These are phyloP conservation scores for Rhinogobius similis DNA, from an alignment of 2,113 vertebrate genomes.

Conservation along the genomic window DNA sequence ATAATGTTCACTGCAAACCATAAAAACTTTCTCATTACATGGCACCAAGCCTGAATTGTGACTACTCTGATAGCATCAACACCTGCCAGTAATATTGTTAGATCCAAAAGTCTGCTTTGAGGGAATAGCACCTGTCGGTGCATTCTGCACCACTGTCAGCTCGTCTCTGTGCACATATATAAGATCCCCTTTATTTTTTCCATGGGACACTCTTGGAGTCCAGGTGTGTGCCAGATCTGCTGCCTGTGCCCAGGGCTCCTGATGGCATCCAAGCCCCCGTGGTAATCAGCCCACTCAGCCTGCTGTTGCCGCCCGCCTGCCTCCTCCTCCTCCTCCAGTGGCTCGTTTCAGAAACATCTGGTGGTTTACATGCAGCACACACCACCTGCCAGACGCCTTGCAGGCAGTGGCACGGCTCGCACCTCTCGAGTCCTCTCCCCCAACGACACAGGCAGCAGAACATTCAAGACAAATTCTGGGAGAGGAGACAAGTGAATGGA, in stretches of 20 bases:
- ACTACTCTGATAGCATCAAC: conserved; percentile 68
- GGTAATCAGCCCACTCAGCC: conserved; percentile 79
- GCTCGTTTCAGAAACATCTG: conserved; percentile 79
- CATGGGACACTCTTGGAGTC: conserved; percentile 71
- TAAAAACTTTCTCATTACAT: conserved; percentile 56
- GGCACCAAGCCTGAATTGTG: conserved; percentile 68
- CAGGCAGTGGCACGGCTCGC: conserved; percentile 65
- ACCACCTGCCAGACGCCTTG: conserved; percentile 76
- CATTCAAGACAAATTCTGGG: conserved; percentile 36
- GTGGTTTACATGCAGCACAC: conserved; percentile 79
- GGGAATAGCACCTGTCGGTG: conserved; percentile 75
- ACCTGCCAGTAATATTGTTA: conserved; percentile 74
- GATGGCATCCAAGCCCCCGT: conserved; percentile 77
- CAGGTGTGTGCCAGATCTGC: conserved; percentile 77
- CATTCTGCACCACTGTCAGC: conserved; percentile 72
- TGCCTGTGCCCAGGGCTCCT: conserved; percentile 76
- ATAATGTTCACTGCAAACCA: conserved; percentile 33
- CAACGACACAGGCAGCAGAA: conserved; percentile 42
- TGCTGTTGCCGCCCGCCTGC: conserved; percentile 71
- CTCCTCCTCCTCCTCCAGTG: conserved; percentile 75
- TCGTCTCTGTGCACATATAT: conserved; percentile 67
- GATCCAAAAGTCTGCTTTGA: conserved; percentile 70
- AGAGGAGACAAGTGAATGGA: conserved; percentile 28
- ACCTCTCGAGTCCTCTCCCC: conserved; percentile 51
- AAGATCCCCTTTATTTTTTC: conserved; percentile 74